Evolutionary conservation across 2,888 invertebrate genomes (phyloP), one percentile per base, ranked within the genome.

Genomic region (Conus canariensis): DNA sequence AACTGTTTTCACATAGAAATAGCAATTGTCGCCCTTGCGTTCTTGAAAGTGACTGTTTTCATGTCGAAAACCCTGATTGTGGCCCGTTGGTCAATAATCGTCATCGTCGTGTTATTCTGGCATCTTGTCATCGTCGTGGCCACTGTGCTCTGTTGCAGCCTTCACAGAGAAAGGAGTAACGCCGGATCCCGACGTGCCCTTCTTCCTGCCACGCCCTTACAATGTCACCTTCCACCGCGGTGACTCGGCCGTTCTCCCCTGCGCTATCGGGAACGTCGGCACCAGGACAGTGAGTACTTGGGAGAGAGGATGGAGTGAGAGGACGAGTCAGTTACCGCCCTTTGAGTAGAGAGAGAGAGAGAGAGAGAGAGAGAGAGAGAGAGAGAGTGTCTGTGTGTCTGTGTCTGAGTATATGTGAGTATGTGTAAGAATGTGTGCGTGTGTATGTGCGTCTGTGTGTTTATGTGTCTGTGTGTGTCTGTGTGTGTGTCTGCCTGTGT

Each of bases 201-300:
- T 87, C 64, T 94, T 94, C 80, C 90, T 92, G 83, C 92, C 92
- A 12, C 93, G 94, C 14, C 90, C 92, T 25, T 92, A 92, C 58
- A 94, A 93, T 80, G 93, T 93, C 85, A 93, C 93, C 1, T 92
- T 91, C 58, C 90, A 92, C 70, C 90, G 90, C 85, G 94, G 94
- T 3, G 93, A 94, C 60, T 90, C 93, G 14, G 94, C 94, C n/a
- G 91, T 93, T 7, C 89, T 94, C 22, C 91, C 92, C 59, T 94
- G 94, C 87, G 93, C 94, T 30, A 92, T 94, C 45, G 92, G 93
- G 86, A 94, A 94, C 88, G 91, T 94, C 6, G 94, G 94, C 45
- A 93, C 94, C 12, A 94, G 93, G 92, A 93, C 94, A 16, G 94
- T 94, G 91, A 91, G 94, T 91, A 45, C 80, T 30, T 45, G 64